Evolutionary conservation across 1,140 invertebrate species (phyloP), one percentile per base, ranked within the genome.

Genomic region (Ceratosolen fusciceps): DNA sequence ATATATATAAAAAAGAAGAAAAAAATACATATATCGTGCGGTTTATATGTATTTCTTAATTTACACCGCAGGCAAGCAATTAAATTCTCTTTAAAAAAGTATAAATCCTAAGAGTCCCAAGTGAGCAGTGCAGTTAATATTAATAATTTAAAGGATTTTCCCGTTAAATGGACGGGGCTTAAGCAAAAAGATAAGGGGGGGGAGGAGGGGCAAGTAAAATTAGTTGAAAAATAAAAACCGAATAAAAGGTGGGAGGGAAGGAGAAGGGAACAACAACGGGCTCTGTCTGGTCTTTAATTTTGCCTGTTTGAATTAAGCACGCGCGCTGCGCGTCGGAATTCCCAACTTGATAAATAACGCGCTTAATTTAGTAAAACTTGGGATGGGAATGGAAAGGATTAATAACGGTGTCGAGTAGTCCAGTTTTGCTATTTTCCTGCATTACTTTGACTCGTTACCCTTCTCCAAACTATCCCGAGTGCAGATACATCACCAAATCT

Each of bases 331-430:
- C n/a, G 52, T 37, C 21, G 74, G 70, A 80, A 72, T 80, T 71
- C 56, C 67, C 58, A 29, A 34, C 71, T 70, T 81, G 82, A 84
- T 83, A 83, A 85, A 86, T 83, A 83, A 85, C 81, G 81, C 74
- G 82, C 80, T 85, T 83, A 84, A 85, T 85, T 85, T 82, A 71
- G 82, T 82, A 81, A 73, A 8, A 26, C 19, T 2, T 21, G 56
- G 29, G 47, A 54, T 10, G 16, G 19, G 12, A 14, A 12, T 7
- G 5, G 4, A 24, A 16, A 56, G 75, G 54, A 79, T 73, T 73
- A 79, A 65, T 73, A 73, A 73, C 31, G n/a, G 58, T 2, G 26
- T 14, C 1, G 34, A 16, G 39, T 37, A 16, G 77, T 65, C 24
- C 62, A 56, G 62, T 26, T 54, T 26, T 10, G 62, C 71, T 52